phyloP scores from a whole-genome alignment of 2,888 invertebrate genomes.

The Malthinus seriepunctatus region DNA sequence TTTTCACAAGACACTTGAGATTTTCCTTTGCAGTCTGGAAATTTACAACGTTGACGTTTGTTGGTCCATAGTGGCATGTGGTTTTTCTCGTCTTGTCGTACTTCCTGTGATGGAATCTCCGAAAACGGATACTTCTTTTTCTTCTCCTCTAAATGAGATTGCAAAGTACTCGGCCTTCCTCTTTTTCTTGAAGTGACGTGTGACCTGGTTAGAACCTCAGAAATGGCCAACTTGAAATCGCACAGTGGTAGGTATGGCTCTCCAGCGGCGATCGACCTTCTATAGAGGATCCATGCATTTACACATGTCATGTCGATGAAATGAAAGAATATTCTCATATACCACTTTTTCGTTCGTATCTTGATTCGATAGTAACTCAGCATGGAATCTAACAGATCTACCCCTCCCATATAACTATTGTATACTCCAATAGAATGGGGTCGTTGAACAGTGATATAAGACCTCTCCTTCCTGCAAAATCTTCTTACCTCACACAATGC shows the following conservation, averaged over 20 bases:
- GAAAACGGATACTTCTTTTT: neutral
- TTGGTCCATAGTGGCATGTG: neutral
- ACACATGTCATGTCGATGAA: constrained; percentile 22
- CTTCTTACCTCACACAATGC: constrained; percentile 14
- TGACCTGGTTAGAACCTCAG: neutral
- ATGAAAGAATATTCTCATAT: constrained; percentile 25
- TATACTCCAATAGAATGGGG: constrained; percentile 27
- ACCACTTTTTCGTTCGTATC: constrained; percentile 28
- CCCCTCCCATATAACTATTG: constrained; percentile 35
- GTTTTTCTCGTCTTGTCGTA: neutral
- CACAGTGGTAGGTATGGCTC: neutral
- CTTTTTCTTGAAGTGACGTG: neutral
- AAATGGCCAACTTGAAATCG: neutral
- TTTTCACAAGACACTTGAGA: neutral
- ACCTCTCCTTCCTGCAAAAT: constrained; percentile 5
- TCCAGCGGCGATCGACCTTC: neutral
- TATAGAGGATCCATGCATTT: constrained; percentile 15
- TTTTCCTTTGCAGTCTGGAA: neutral
- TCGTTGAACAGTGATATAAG: too few relatives aligned
- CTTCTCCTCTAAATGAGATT: neutral
- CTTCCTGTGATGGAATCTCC: neutral
- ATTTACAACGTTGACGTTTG: neutral
- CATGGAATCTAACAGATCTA: constrained; percentile 31
- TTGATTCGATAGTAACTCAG: constrained; percentile 25
- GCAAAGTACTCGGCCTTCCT: neutral